Evolutionary conservation across 2,888 invertebrate genomes (phyloP), one percentile per base, ranked within the genome.

Genomic region (Aporophyla lueneburgensis): DNA sequence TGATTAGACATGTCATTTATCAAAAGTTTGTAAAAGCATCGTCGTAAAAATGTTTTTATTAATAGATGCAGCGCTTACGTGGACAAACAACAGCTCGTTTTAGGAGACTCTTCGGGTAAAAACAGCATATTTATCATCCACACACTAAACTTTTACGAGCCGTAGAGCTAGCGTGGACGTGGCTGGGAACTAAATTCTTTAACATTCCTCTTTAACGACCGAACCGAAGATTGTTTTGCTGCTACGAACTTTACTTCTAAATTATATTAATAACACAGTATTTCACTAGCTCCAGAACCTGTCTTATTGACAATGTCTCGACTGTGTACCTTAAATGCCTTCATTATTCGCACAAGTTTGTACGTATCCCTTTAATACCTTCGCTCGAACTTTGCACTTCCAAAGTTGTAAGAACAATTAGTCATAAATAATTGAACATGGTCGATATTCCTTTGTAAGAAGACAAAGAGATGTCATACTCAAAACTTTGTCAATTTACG

Each of bases 401-500:
- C 89, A 87, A 92, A 93, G 89, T 91, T 93, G 88, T 86, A 83
- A 88, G 91, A 94, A 93, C 93, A 94, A 94, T 95, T 95, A 94
- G 93, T 93, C 93, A 94, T 95, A 94, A 94, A 95, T 95, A 93
- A 95, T 94, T 93, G 93, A 94, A 93, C 93, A 91, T 92, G 92
- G 91, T 93, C 94, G 92, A 95, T 95, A 94, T 94, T 94, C 92
- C 92, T 91, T 91, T 92, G 91, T 93, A 92, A 93, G 92, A 91
- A 94, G 90, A 95, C 95, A 94, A 95, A 94, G 95, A 94, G 93
- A 93, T 93, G 93, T 93, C 93, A 93, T 93, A 92, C 92, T 93
- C 91, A 91, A 94, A 96, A 96, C 95, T 96, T 95, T 94, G 93
- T 93, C 95, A 94, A 95, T 95, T 95, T 95, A 92, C 93, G 90